phyloP scores from a whole-genome alignment of 2,797 vertebrate genomes.

The Gastrophryne carolinensis region DNA sequence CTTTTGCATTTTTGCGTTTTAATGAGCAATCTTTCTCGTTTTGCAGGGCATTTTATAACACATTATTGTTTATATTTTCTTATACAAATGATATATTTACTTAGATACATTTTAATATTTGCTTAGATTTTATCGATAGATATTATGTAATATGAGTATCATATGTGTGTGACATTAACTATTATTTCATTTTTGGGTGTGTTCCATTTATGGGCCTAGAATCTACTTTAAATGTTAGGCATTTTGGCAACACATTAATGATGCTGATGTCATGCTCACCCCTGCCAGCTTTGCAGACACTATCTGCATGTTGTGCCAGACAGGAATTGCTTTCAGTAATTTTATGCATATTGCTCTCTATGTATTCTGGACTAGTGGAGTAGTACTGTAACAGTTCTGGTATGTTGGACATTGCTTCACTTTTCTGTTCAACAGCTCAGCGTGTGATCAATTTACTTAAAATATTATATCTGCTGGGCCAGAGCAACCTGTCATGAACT shows the following conservation, averaged over 20 bases:
- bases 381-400: background rate
- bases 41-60: too few species aligned
- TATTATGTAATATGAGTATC: too few species aligned
- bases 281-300: slow-evolving; percentile 14
- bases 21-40: too few species aligned
- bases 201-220: background rate
- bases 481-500: background rate
- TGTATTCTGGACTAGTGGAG: background rate
- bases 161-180: background rate
- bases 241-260: slow-evolving; percentile 21
- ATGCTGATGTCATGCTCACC: slow-evolving; percentile 13
- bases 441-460: background rate
- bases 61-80: too few species aligned
- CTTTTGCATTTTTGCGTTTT: too few species aligned
- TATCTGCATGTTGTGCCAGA: background rate
- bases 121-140: too few species aligned
- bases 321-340: background rate
- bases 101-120: too few species aligned
- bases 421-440: background rate
- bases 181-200: background rate
- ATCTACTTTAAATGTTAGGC: background rate
- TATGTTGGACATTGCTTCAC: background rate
- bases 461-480: background rate
- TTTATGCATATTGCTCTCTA: background rate
- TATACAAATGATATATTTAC: too few species aligned